These are phyloP conservation scores for Nasonia vitripennis DNA, from an alignment of 1,140 invertebrate species.

Conservation along the genomic window DNA sequence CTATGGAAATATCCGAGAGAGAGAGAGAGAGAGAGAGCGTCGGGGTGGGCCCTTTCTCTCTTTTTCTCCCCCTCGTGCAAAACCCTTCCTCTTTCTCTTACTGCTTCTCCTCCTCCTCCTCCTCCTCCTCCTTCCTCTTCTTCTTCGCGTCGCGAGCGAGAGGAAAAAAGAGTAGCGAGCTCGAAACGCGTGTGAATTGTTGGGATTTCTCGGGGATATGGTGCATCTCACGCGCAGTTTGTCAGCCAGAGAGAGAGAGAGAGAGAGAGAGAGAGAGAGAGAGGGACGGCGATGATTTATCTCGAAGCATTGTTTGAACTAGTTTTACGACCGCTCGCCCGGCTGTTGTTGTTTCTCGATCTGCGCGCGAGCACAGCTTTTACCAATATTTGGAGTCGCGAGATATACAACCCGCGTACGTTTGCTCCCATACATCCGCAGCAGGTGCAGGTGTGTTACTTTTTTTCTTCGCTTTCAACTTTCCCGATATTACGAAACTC, in stretches of 20 bases:
- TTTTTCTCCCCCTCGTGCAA: neutral
- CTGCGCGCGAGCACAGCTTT: neutral
- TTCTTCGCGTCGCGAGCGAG: neutral
- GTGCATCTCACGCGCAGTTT: neutral
- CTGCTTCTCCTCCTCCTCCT: neutral
- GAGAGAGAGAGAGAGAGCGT: too few species aligned
- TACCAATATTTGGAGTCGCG: neutral
- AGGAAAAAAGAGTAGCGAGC: neutral
- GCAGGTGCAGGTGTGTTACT: neutral
- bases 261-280: too few species aligned
- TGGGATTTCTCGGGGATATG: neutral
- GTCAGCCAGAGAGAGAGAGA: neutral
- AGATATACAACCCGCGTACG: neutral
- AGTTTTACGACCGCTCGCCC: conserved; percentile 1
- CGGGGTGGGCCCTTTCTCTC: conserved; percentile 35
- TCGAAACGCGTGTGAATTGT: neutral
- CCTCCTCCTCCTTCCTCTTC: neutral
- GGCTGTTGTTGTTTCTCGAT: neutral
- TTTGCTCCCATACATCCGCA: too few species aligned
- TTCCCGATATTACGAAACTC: neutral
- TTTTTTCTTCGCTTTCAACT: neutral
- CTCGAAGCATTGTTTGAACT: neutral
- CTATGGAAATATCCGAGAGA: conserved; percentile 42
- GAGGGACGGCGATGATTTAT: neutral
- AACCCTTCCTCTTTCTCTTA: neutral